Conservation (phyloP, 2,888 invertebrate species). For the Crematogaster levior region DNA sequence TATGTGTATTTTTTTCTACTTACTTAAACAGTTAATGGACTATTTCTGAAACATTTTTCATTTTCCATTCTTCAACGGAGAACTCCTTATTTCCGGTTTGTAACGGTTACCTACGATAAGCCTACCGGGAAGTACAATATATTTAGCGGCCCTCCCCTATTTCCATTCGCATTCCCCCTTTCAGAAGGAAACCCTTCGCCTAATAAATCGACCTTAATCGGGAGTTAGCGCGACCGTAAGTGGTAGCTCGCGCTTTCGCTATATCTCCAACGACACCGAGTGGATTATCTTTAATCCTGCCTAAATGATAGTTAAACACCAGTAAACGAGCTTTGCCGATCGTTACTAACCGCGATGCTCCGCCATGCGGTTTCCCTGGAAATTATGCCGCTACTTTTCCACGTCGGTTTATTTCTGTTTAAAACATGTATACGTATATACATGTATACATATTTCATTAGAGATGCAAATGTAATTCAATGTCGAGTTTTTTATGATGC, state of each 20-base stretch:
- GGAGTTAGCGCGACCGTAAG: constrained; percentile 74
- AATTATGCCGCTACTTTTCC: constrained; percentile 21
- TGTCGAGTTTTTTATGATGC: not conserved
- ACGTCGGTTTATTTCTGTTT: not conserved
- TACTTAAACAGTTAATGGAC: not conserved
- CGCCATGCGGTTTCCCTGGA: constrained; percentile 23
- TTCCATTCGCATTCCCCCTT: constrained; percentile 31
- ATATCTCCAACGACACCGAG: constrained; percentile 68
- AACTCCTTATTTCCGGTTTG: constrained; percentile 15
- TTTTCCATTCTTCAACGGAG: not conserved
- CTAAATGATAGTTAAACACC: constrained; percentile 80
- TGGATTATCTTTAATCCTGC: constrained; percentile 79
- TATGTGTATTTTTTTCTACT: not conserved
- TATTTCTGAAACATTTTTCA: not conserved
- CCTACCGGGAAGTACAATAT: constrained; percentile 19
- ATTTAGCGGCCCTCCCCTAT: constrained; percentile 31
- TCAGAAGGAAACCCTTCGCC: constrained; percentile 30
- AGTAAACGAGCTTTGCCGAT: constrained; percentile 69
- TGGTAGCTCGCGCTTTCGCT: constrained; percentile 66
- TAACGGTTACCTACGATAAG: not conserved
- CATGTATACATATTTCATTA: not conserved
- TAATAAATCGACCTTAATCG: constrained; percentile 80
- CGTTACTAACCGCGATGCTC: constrained; percentile 42
- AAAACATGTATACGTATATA: not conserved
- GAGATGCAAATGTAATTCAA: constrained; percentile 11